Base-by-base conservation (phyloP, 2,888 invertebrate species). In the Calameuta pallipes region DNA sequence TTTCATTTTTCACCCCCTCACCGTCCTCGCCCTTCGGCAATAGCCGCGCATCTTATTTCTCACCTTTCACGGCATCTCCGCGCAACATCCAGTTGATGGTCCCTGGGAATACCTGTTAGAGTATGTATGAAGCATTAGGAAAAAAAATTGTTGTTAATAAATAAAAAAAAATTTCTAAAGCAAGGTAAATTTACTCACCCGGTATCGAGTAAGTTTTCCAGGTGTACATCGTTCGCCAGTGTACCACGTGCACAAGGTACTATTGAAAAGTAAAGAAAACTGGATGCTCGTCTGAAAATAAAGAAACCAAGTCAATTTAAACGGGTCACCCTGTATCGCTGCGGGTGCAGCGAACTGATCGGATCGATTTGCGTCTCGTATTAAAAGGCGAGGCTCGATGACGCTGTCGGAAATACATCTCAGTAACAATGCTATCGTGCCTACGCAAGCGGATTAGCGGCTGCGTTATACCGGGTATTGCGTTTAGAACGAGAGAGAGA, bases 391-490 rank as follows among this genome's bases (percentile, higher is more conserved):
- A 34, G 74, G 78, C 73, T 73, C 69, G 78, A 78, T 78, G 78
- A 76, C 73, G 76, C 78, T 75, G 78, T 78, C 78, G 78, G 78
- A 78, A 76, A 78, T 78, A 80, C 73, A 76, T 79, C 78, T 75
- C 78, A 37, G 69, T 76, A 34, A 83, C 79, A 84, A 83, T 81
- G 80, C 75, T 82, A 84, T 84, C 82, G 76, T 74, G 68, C 75
- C 69, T 73, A 81, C 78, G 79, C 80, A 79, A 82, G 81, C 82
- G 81, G 81, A 82, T 84, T 81, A 80, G 81, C 78, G 56, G 56
- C 56, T 56, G 23, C 56, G 56, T 56, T 80, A 81, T 79, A 36
- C 69, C 74, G 75, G 41, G 56, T 23, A 56, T 56, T 23, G 23
- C 23, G 56, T 56, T 56, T 56, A 9, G 4, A 23, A 56, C 23